phyloP scores from a whole-genome alignment of 2,888 invertebrate genomes.

The Thyatira batis region DNA sequence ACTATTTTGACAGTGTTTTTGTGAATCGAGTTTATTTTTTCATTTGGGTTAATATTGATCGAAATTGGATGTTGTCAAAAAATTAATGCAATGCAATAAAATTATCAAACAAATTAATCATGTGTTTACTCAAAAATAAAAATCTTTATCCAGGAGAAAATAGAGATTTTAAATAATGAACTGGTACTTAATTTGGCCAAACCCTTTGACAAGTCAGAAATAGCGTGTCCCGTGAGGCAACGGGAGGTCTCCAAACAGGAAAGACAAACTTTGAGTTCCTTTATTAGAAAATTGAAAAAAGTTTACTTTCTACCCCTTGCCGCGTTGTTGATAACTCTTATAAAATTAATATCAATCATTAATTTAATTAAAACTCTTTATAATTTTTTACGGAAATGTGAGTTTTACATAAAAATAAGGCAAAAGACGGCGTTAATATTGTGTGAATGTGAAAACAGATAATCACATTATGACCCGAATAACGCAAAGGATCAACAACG shows the following conservation, averaged over 20 bases:
- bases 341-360: neutral
- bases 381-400: neutral
- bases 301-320: neutral
- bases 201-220: neutral
- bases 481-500: neutral
- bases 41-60: no score
- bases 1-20: neutral
- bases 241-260: neutral
- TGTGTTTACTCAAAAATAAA: no score
- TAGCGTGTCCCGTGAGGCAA: neutral
- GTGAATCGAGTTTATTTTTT: neutral
- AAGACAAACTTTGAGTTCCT: neutral
- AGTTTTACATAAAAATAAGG: neutral
- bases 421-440: neutral
- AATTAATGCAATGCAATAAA: no score
- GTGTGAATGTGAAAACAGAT: neutral
- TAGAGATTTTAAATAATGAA: no score
- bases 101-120: no score
- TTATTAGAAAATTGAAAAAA: neutral
- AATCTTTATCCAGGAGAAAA: no score
- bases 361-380: no score
- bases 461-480: slow-evolving; percentile 1
- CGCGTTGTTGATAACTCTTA: neutral
- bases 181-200: neutral
- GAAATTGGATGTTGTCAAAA: no score